Percentiles rank a stretch among this genome's conserved stretches.
phyloP scores from a whole-genome alignment of 2,113 vertebrate species.

The Calidris pygmaea region DNA sequence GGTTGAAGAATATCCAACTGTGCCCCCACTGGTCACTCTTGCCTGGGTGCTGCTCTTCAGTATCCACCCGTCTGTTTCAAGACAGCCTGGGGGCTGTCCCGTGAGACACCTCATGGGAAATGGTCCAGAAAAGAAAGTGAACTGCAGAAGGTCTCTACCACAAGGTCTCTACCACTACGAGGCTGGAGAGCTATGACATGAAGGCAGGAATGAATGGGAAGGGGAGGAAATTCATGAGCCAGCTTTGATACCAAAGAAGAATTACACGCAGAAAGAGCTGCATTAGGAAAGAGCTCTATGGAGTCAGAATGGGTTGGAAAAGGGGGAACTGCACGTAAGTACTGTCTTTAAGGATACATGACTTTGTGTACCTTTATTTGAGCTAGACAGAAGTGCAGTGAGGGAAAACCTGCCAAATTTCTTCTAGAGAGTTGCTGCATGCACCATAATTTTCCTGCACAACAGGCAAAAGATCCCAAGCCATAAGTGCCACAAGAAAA shows the following conservation, averaged over 20 bases:
- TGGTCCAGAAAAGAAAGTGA: neutral
- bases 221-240: neutral
- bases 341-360: neutral
- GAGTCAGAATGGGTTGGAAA: neutral
- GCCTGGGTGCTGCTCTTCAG: neutral
- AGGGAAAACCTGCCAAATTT: neutral
- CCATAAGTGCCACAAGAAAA: neutral
- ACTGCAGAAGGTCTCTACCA: neutral
- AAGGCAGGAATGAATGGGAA: slow-evolving; percentile 8
- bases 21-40: neutral
- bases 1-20: neutral
- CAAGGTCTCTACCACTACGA: neutral
- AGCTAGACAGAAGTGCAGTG: neutral
- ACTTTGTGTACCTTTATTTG: neutral
- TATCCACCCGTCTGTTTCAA: neutral
- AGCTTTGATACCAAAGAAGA: neutral
- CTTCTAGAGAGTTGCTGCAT: neutral
- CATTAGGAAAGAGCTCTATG: neutral
- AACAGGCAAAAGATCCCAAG: neutral
- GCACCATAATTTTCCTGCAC: neutral
- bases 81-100: neutral
- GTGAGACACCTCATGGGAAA: neutral
- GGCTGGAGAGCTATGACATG: neutral
- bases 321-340: neutral
- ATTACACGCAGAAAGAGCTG: neutral